Base-by-base conservation (phyloP, 2,888 invertebrate species). In the Deladenus siricidicola region DNA sequence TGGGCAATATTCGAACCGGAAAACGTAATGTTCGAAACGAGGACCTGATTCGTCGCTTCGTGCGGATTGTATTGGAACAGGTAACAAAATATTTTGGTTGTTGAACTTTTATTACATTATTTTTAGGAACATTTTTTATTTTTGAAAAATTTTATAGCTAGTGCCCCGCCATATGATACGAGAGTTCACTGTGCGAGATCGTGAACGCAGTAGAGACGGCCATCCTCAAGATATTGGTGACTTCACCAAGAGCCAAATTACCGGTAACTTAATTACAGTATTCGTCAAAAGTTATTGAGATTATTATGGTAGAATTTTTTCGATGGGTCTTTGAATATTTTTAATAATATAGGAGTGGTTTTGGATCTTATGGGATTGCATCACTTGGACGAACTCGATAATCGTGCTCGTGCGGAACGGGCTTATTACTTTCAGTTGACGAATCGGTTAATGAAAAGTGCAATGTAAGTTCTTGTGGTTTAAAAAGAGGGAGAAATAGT, bases 301-400 rank as follows among this genome's bases (percentile, higher is more conserved):
- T 10, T n/a, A n/a, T n/a, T n/a, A n/a, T n/a, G n/a, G n/a, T n/a
- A n/a, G n/a, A n/a, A n/a, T n/a, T n/a, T n/a, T n/a, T n/a, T n/a
- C n/a, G n/a, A n/a, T n/a, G n/a, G n/a, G n/a, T n/a, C n/a, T n/a
- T n/a, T 42, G n/a, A 42, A 42, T n/a, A 42, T 42, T 42, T 42
- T 49, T 19, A 4, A 3, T 6, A 29, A 34, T 53, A 21, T 23
- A 53, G 60, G 60, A 23, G 50, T 61, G 24, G 60, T 64, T 21
- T 45, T 64, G 23, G 64, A 64, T 30, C 29, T 64, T 8, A 54
- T 64, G 65, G 58, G 65, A 17, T 66, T 64, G n/a, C 66, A 66
- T 55, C 49, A 64, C 19, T 30, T 63, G 14, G 58, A 49, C 14
- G 49, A 29, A 24, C 54, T 67, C 42, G 43, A 51, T 24, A 24